Base-by-base conservation (phyloP, 1,140 invertebrate genomes). In the Drosophila ficusphila region DNA sequence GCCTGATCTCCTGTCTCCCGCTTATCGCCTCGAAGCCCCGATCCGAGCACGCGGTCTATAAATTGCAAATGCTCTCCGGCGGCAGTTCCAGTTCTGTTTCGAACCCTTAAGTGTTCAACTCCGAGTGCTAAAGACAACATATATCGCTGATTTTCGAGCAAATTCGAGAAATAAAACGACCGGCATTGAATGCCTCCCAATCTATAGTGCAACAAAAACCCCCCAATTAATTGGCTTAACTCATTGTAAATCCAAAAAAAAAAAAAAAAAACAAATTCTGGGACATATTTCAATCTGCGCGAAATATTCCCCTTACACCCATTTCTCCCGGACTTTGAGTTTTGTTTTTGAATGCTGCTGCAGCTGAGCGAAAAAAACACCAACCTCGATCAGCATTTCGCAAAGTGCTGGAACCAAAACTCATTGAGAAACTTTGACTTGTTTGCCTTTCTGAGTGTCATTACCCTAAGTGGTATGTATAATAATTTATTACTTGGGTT, bases 321-420 rank as follows among this genome's bases (percentile, higher is more conserved):
- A 52, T 9, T 33, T 21, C 6, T 16, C 9, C 21, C 25, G 14
- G 57, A 48, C 44, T 49, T 64, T 53, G 5, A 29, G 12, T 42
- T 74, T 75, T 44, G 70, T 57, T 38, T 65, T 77, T 73, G 69
- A 74, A 56, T 86, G 79, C 76, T 86, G 61, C 57, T 76, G 71
- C 65, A 60, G 74, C 71, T 54, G 53, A 53, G 25, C 29, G 53
- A 33, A 5, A 85, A 73, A 46, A 49, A 42, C 25, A 46, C 14
- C 8, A 81, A 86, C 33, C 54, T 76, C 58, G 56, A 65, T 64
- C 67, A 73, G 70, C 61, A 64, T 23, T 65, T 65, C 36, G 39
- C 36, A 34, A 56, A 73, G 31, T 53, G 77, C 64, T 75, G 60
- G 42, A 39, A 58, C 11, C 41, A 36, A 46, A 82, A 52, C 75